Percentiles rank a stretch among this genome's conserved stretches.
These are phyloP conservation scores for Holothuria leucospilota DNA, from an alignment of 53 echinoderm and acorn worm species.

Conservation along the genomic window DNA sequence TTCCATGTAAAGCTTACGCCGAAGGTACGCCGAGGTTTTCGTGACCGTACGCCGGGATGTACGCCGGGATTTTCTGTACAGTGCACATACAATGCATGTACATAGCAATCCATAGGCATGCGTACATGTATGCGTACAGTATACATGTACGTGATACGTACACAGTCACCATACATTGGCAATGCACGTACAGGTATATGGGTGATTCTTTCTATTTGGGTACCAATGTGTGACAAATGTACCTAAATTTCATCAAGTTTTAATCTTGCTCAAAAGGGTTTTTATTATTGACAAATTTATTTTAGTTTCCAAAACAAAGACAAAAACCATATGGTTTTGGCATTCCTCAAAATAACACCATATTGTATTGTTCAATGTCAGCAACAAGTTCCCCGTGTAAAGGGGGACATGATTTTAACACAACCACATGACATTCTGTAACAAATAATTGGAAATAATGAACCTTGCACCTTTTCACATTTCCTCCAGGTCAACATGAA, in stretches of 20 bases:
- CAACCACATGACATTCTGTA: not conserved
- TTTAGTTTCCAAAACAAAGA: not conserved
- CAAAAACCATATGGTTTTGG: not conserved
- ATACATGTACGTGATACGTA: too few relatives aligned
- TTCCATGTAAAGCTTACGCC: too few relatives aligned
- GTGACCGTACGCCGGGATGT: too few relatives aligned
- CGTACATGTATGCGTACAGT: too few relatives aligned
- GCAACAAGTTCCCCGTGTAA: conserved; percentile 23
- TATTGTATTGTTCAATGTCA: not conserved
- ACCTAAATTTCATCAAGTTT: not conserved
- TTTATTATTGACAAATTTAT: not conserved
- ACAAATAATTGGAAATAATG: not conserved
- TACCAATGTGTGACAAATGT: conserved; percentile 17
- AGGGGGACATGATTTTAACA: conserved; percentile 23
- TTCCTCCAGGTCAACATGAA: not conserved
- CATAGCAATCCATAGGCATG: too few relatives aligned
- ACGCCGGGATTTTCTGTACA: too few relatives aligned
- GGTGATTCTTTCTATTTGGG: conserved; percentile 23
- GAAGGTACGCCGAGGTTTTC: too few relatives aligned
- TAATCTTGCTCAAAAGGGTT: not conserved
- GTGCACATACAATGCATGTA: too few relatives aligned
- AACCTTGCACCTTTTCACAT: not conserved
- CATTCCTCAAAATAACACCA: conserved; percentile 1
- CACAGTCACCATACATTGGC: too few relatives aligned
- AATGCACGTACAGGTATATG: too few relatives aligned